Percentiles rank a stretch among this genome's conserved stretches.
These are phyloP conservation scores for Probosciger aterrimus DNA, from an alignment of 2,113 vertebrate genomes.

Conservation along the genomic window DNA sequence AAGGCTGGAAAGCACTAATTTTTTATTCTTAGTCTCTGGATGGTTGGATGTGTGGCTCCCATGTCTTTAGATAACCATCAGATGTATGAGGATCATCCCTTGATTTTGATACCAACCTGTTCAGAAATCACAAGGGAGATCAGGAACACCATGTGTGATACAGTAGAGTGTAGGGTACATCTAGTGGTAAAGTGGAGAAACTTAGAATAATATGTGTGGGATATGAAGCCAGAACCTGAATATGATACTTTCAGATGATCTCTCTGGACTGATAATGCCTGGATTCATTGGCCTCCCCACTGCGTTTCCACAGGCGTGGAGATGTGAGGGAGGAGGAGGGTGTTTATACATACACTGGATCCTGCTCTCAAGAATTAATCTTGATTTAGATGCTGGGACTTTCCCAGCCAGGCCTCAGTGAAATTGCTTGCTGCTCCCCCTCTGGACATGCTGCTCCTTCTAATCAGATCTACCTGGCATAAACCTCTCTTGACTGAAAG, in stretches of 20 bases:
- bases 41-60: not conserved
- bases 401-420: conserved; percentile 53
- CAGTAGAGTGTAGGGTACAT: conserved; percentile 34
- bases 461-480: conserved; percentile 57
- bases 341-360: conserved; percentile 42
- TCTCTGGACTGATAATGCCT: conserved; percentile 31
- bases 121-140: not conserved
- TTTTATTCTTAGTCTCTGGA: not conserved
- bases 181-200: conserved; percentile 56
- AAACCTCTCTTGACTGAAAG: conserved; percentile 33
- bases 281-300: conserved; percentile 31
- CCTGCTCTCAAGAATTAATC: conserved; percentile 43
- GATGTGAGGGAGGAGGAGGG: conserved; percentile 21
- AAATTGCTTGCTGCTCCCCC: conserved; percentile 57
- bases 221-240: conserved; percentile 32
- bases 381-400: conserved; percentile 65
- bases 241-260: conserved; percentile 36
- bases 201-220: conserved; percentile 7
- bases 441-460: conserved; percentile 61
- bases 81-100: not conserved
- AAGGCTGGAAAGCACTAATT: not conserved
- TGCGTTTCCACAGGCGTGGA: not conserved
- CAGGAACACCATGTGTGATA: not conserved
- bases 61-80: not conserved
- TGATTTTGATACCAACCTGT: not conserved